Evolutionary conservation across 2,888 invertebrate genomes (phyloP).

Genomic region (Mantis religiosa): DNA sequence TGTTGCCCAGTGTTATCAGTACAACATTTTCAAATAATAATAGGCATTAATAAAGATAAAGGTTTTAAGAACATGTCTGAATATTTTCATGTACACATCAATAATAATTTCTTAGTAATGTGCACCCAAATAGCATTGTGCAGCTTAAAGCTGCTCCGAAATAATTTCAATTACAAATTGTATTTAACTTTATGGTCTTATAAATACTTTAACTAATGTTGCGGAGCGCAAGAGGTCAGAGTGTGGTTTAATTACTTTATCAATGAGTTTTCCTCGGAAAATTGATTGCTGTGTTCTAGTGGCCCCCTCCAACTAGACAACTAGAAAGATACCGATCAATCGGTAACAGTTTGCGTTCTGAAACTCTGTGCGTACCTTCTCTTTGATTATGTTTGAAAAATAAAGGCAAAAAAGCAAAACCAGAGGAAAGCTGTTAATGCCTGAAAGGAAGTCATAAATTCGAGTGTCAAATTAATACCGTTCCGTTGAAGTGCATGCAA

Average conservation of each 20-base stretch:
- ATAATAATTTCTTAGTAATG: too few relatives aligned
- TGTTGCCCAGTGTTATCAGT: too few relatives aligned
- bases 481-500: slow-evolving; percentile 7
- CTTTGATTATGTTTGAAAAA: slow-evolving; percentile 11
- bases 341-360: background rate
- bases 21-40: too few relatives aligned
- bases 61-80: too few relatives aligned
- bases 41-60: too few relatives aligned
- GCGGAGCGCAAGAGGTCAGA: too few relatives aligned
- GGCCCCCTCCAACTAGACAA: background rate
- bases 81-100: too few relatives aligned
- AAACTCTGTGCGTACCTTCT: background rate
- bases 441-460: slow-evolving; percentile 16
- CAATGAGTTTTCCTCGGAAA: slow-evolving; percentile 2
- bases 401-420: background rate
- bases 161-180: background rate
- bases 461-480: slow-evolving; percentile 10
- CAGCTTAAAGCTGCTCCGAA: too few relatives aligned
- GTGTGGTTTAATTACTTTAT: slow-evolving; percentile 4
- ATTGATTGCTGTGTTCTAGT: background rate
- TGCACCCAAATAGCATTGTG: too few relatives aligned
- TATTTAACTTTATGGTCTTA: background rate
- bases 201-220: background rate
- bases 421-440: background rate
- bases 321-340: slow-evolving; percentile 12